Base-by-base conservation (phyloP, 2,797 vertebrate species). In the Pangasius sanitwongsei region DNA sequence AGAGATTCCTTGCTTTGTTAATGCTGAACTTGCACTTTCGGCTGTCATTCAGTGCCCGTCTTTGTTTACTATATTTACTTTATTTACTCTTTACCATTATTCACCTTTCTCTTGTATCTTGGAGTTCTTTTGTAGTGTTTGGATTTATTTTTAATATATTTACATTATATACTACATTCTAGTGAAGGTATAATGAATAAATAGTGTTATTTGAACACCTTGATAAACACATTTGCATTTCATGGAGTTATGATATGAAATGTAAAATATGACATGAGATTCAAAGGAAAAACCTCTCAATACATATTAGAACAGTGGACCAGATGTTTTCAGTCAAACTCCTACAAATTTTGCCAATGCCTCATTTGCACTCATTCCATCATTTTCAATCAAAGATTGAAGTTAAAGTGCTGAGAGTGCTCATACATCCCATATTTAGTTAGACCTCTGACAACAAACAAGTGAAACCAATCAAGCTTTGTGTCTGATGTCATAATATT, bases 381-480 rank as follows among this genome's bases (percentile, higher is more conserved):
- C n/a, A 72, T 84, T 86, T 78, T 59, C 78, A 53, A 85, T 81
- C 67, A 86, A 77, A 89, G 53, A 86, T 67, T 85, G n/a, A 61
- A 53, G 28, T 85, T 57, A 74, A 87, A 65, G 37, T 37, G 20
- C 65, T 50, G 50, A 87, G 61, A 87, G 37, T 67, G 48, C 55
- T 65, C 34, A 69, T 85, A 41, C 89, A 78, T 85, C 69, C 18
- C 69, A 86, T 74, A 75, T 86, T 86, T 70, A 34, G 50, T 57
- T 48, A 88, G 85, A 89, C 88, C 63, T 41, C 41, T 28, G 50
- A 48, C 77, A 67, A 74, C 70, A 83, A 87, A 88, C 88, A 91
- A 91, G 88, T 87, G 65, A 77, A 89, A 55, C 82, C 57, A 87
- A 81, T 90, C 88, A 91, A 82, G 74, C 70, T 61, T 57, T 90